Conservation (phyloP, 2,888 invertebrate genomes). For the Lasioglossum lativentre region DNA sequence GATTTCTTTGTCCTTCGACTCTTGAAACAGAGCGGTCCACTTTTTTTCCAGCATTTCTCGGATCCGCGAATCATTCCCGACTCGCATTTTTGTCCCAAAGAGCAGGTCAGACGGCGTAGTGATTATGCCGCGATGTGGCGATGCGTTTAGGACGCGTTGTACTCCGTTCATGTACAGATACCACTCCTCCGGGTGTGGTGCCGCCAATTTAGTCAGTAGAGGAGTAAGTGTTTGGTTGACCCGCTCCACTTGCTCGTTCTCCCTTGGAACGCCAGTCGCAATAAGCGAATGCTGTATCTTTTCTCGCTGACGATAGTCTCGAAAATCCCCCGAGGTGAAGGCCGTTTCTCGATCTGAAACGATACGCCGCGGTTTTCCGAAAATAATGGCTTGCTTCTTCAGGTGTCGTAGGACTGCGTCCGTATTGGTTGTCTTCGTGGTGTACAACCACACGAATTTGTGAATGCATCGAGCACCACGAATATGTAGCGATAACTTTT, state of each 20-base stretch:
- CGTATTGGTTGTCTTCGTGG: not conserved
- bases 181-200: conserved; percentile 48
- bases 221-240: conserved; percentile 70
- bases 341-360: no score
- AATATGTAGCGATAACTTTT: conserved; percentile 15
- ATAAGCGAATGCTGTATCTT: no score
- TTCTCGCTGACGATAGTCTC: no score
- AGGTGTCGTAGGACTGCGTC: not conserved
- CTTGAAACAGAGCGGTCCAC: no score
- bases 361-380: conserved; percentile 37
- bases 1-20: no score
- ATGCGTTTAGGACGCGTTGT: not conserved
- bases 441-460: conserved; percentile 13
- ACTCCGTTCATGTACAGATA: not conserved
- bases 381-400: conserved; percentile 15
- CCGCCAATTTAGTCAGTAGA: conserved; percentile 76
- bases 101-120: not conserved
- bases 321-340: no score
- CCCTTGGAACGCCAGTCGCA: conserved; percentile 1
- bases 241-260: conserved; percentile 45
- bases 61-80: no score
- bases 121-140: not conserved
- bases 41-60: no score
- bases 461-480: not conserved
- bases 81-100: no score